Base-by-base conservation (phyloP, 2,797 vertebrate species). In the Pseudomugil tenellus region DNA sequence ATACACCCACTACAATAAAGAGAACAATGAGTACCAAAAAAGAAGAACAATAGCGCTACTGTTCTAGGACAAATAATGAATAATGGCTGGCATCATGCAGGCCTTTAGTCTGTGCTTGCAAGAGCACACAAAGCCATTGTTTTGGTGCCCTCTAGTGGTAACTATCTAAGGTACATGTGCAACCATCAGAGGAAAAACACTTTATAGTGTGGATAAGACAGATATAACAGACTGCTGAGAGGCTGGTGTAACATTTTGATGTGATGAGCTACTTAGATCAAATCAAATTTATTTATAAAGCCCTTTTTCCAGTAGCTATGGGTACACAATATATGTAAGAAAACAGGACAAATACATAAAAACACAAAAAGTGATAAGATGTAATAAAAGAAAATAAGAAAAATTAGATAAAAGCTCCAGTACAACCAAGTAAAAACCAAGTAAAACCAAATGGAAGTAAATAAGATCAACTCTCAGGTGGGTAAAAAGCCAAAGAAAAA, bases 21-120 rank as follows among this genome's bases (percentile, higher is more conserved):
- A 71, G 37, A 82, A 74, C 37, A 63, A 70, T 7, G 34, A 79
- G 60, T 14, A 84, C 72, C 82, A 84, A 80, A 46, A 62, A 49
- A 63, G 53, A 32, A 77, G 61, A 69, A 89, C 89, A 90, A 90
- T 80, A 63, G 72, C 29, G 34, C 58, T 46, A 76, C 74, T 91
- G 85, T 91, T 78, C 64, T 28, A 21, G 8, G 68, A 37, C 67
- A 76, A 75, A 88, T 84, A 88, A 88, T 83, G 72, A 80, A 80
- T 72, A 72, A 76, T 82, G 77, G 80, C 69, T 83, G 77, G 74
- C 77, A 79, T 54, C 34, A 1, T 46, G 67, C 2, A 10, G 64
- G 62, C 67, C 26, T 55, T 25, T 16, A 26, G 65, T 53, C 51
- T 76, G 46, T 60, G 59, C n/a, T 32, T 26, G 19, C 46, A 5